Conservation (phyloP, 2,113 vertebrate genomes). For the Typhlomys cinereus region DNA sequence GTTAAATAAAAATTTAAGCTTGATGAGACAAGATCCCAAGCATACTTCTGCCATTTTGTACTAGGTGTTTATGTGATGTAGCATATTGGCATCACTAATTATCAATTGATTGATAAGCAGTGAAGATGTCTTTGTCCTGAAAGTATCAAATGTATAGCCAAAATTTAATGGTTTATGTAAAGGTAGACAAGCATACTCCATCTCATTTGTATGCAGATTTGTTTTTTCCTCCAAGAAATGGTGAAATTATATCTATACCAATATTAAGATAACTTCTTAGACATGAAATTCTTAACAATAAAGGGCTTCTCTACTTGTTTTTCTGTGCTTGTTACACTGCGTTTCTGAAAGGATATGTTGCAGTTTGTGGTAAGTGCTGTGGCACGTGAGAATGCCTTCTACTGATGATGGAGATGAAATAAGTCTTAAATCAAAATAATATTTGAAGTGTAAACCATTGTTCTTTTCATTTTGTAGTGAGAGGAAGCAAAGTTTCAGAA, state of each 20-base stretch:
- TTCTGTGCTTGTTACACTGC: too few species aligned
- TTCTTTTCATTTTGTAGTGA: too few species aligned
- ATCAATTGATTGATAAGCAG: not conserved
- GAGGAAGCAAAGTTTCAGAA: too few species aligned
- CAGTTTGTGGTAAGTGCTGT: not conserved
- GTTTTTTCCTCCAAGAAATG: not conserved
- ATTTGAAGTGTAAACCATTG: too few species aligned
- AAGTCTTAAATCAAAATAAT: too few species aligned
- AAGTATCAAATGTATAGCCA: not conserved
- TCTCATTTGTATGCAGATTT: not conserved
- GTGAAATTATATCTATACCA: not conserved
- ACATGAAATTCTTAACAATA: too few species aligned
- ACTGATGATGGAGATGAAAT: not conserved
- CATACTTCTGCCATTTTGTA: not conserved
- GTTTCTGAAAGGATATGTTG: not conserved
- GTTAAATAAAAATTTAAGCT: not conserved
- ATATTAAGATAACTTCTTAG: not conserved
- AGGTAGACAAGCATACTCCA: too few species aligned
- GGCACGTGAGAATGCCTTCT: not conserved
- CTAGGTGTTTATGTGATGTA: not conserved
- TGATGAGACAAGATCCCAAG: not conserved
- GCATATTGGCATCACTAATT: not conserved
- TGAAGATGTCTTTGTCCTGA: not conserved
- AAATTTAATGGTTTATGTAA: not conserved
- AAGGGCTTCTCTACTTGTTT: too few species aligned